These are phyloP conservation scores for Mythimna loreyi DNA, from an alignment of 2,888 invertebrate genomes.

Conservation along the genomic window DNA sequence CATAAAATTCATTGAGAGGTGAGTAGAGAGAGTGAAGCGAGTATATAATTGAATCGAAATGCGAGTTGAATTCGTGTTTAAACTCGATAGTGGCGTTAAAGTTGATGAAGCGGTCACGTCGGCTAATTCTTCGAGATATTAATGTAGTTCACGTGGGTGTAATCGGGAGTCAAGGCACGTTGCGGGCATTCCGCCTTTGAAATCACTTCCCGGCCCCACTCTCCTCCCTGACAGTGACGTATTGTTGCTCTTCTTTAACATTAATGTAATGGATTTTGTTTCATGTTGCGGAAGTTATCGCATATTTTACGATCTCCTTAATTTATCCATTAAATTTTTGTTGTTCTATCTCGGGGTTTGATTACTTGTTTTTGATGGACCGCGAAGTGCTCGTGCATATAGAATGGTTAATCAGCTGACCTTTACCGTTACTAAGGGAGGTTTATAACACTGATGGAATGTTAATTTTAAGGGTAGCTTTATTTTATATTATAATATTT, in stretches of 20 bases:
- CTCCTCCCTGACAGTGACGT: slow-evolving; percentile 86
- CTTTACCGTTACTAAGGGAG: neutral
- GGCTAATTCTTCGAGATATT: slow-evolving; percentile 85
- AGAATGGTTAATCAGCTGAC: slow-evolving; percentile 35
- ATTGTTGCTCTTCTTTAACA: slow-evolving; percentile 89
- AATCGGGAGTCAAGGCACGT: slow-evolving; percentile 85
- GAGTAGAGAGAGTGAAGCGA: slow-evolving; percentile 28
- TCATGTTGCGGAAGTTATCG: slow-evolving; percentile 85
- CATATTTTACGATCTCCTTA: slow-evolving; percentile 81
- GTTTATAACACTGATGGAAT: slow-evolving; percentile 16
- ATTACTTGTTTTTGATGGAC: slow-evolving; percentile 44
- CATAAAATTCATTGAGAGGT: slow-evolving; percentile 24
- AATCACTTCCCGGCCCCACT: slow-evolving; percentile 88
- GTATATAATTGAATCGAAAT: slow-evolving; percentile 54
- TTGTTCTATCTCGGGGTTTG: slow-evolving; percentile 50
- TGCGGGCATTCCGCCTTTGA: slow-evolving; percentile 86
- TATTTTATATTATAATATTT: neutral
- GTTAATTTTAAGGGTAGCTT: slow-evolving; percentile 16
- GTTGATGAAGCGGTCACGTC: slow-evolving; percentile 77
- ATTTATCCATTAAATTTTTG: slow-evolving; percentile 73
- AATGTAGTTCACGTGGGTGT: slow-evolving; percentile 81
- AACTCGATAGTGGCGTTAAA: slow-evolving; percentile 67
- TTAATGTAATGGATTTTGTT: slow-evolving; percentile 89
- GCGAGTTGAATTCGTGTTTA: slow-evolving; percentile 58
- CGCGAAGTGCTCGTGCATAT: slow-evolving; percentile 35